Percentiles rank a stretch among this genome's conserved stretches.
These are phyloP conservation scores for Chrysoperla carnea DNA, from an alignment of 1,140 invertebrate genomes.

Conservation along the genomic window DNA sequence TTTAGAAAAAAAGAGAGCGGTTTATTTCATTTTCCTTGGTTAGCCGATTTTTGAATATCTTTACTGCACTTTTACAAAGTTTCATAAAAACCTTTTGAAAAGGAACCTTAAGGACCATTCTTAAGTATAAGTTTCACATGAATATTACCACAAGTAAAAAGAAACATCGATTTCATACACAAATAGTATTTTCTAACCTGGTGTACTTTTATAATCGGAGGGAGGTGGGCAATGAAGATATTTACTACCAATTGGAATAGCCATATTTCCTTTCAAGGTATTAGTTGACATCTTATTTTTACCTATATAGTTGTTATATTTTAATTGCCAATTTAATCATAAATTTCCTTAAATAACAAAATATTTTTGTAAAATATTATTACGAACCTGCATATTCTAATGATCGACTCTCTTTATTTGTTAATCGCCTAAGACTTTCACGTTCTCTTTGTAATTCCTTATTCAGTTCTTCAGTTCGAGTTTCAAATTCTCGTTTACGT, in stretches of 20 bases:
- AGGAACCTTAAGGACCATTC: no score
- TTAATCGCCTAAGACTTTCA: not conserved
- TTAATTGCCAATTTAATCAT: no score
- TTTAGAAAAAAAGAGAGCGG: no score
- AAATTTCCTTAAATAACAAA: no score
- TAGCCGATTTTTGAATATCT: no score
- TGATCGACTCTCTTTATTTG: slow-evolving; percentile 21
- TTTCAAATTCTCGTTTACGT: slow-evolving; percentile 56
- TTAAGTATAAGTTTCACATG: no score
- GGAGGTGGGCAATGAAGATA: slow-evolving; percentile 57
- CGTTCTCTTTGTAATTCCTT: slow-evolving; percentile 11
- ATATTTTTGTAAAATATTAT: not conserved
- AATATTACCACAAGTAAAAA: no score
- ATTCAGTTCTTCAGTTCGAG: slow-evolving; percentile 22
- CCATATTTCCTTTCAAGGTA: slow-evolving; percentile 36
- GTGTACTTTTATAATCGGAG: slow-evolving; percentile 29
- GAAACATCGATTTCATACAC: not conserved
- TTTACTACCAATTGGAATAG: slow-evolving; percentile 55
- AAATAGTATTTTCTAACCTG: slow-evolving; percentile 15
- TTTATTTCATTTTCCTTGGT: no score
- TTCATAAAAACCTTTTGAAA: no score
- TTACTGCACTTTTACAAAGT: no score
- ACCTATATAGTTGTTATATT: no score
- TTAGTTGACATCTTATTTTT: no score
- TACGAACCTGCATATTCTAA: slow-evolving; percentile 24